Base-by-base conservation (phyloP, 1,140 invertebrate genomes). In the Drosophila hydei region DNA sequence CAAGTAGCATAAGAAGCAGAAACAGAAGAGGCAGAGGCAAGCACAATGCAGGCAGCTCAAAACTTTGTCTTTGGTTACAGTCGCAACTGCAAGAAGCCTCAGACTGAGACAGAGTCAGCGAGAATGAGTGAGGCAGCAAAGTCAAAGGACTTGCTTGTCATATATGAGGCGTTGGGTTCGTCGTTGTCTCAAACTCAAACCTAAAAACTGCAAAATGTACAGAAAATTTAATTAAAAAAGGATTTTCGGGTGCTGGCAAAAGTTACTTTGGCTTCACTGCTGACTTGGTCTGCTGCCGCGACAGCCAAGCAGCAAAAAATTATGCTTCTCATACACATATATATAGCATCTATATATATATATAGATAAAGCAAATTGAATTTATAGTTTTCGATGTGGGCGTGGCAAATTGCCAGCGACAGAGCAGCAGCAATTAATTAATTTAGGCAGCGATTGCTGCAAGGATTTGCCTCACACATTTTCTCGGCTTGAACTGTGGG, bases 201-300 rank as follows among this genome's bases (percentile, higher is more conserved):
- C 81, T 81, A 87, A 85, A 85, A 85, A 87, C 81, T 85, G 81
- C 81, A 87, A 79, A 85, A 87, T 85, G 78, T 85, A 85, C 81
- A 87, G 77, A 85, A 85, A 85, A 85, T 85, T 85, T 85, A 85
- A 85, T 85, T 85, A 85, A 85, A 85, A 85, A 85, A 87, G 81
- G 81, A 87, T 85, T 85, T 85, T 85, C 74, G 77, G 77, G 62
- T 21, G 16, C 70, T 77, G 70, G 77, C 63, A 72, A 85, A 80
- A 87, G 77, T 85, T 85, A 64, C 75, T 75, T 75, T 69, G 81
- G 81, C 81, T 85, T 83, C 80, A 25, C 47, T 50, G 81, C 79
- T 79, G 79, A 84, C 63, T 79, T 79, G 68, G 80, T 80, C 61
- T 47, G 4, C n/a, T 63, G 75, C 56, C 54, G 48, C 54, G 47